Evolutionary conservation across 1,140 invertebrate genomes (phyloP).

Genomic region (Anastrepha obliqua): DNA sequence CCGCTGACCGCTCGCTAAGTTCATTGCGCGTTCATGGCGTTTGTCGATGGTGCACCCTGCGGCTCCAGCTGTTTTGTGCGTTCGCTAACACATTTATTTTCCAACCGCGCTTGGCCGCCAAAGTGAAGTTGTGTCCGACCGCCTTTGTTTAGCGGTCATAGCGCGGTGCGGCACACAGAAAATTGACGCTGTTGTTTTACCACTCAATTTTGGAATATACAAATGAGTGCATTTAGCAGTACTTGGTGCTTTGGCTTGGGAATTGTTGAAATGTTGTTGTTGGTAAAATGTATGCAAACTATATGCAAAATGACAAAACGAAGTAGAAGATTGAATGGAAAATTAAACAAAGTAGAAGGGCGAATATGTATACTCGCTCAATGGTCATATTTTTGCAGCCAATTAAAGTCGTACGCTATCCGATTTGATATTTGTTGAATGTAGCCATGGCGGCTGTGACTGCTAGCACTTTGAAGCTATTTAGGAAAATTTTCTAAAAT

Average conservation of each 20-base stretch:
- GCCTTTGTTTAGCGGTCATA: not conserved
- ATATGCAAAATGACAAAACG: not conserved
- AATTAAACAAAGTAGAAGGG: not conserved
- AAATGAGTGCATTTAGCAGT: conserved; percentile 37
- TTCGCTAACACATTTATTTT: conserved; percentile 29
- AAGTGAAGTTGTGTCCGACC: not conserved
- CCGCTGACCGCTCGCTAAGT: not conserved
- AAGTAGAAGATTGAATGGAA: not conserved
- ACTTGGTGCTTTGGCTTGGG: not conserved
- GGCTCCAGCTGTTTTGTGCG: conserved; percentile 29
- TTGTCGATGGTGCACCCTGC: conserved; percentile 22
- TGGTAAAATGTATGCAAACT: not conserved
- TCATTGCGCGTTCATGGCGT: not conserved
- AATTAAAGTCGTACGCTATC: conserved; percentile 28
- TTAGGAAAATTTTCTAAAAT: not conserved
- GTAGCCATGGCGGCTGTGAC: not conserved
- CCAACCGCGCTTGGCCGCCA: conserved; percentile 36
- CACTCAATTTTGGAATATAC: conserved; percentile 54
- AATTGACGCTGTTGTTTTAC: conserved; percentile 55
- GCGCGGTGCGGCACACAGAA: not conserved
- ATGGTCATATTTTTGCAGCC: not conserved
- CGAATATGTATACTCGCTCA: not conserved
- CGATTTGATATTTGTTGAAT: not conserved
- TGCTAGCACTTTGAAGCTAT: not conserved
- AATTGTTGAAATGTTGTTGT: not conserved